Conservation (phyloP, 2,888 invertebrate species). For the Anthophora plumipes region DNA sequence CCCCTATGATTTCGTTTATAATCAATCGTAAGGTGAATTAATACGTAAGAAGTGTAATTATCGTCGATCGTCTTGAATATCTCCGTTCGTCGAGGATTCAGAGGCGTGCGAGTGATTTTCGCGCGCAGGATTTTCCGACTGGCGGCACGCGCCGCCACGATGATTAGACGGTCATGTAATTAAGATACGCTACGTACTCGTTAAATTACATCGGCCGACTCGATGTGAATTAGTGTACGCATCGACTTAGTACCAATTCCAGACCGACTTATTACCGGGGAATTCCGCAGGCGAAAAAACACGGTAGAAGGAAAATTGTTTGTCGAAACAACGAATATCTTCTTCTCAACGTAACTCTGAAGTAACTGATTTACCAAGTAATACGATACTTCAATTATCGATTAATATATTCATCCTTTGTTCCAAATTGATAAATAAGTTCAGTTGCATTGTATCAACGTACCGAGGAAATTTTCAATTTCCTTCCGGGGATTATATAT, state of each 20-base stretch:
- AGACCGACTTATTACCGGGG: constrained; percentile 41
- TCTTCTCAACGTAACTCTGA: too few relatives aligned
- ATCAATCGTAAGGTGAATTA: too few relatives aligned
- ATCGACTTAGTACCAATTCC: constrained; percentile 54
- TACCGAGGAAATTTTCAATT: too few relatives aligned
- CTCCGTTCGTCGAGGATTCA: neutral
- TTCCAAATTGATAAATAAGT: too few relatives aligned
- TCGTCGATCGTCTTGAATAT: constrained; percentile 26
- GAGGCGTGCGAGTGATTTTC: constrained; percentile 15
- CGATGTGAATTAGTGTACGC: constrained; percentile 54
- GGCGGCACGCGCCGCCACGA: constrained; percentile 31
- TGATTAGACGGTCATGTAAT: constrained; percentile 55
- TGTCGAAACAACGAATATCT: too few relatives aligned
- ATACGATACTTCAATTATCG: too few relatives aligned
- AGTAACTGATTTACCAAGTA: too few relatives aligned
- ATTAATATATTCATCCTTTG: too few relatives aligned
- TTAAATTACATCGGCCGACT: constrained; percentile 57
- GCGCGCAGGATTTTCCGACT: constrained; percentile 38
- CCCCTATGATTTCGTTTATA: too few relatives aligned
- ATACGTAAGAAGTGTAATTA: constrained; percentile 24
- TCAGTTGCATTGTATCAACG: too few relatives aligned
- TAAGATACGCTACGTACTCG: constrained; percentile 57
- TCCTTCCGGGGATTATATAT: too few relatives aligned
- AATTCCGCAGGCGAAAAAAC: constrained; percentile 43
- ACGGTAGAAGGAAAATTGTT: constrained; percentile 9